phyloP scores from a whole-genome alignment of 1,140 invertebrate genomes.

The Procambarus clarkii region DNA sequence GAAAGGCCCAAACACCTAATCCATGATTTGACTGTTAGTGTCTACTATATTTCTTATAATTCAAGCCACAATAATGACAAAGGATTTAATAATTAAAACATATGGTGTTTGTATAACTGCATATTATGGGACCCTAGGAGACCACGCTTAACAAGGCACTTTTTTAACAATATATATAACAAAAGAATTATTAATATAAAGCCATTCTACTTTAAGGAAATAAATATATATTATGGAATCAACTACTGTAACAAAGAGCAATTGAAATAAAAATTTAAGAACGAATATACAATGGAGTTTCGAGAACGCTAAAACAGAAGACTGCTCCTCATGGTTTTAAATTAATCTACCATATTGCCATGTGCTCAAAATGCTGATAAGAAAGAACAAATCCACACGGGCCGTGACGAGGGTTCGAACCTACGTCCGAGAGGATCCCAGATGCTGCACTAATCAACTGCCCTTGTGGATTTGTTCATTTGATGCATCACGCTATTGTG shows the following conservation, averaged over 20 bases:
- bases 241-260: constrained; percentile 7
- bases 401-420: no score
- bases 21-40: no score
- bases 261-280: constrained; percentile 1
- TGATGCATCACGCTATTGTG: no score
- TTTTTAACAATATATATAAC: constrained; percentile 5
- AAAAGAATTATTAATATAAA: background rate
- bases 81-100: background rate
- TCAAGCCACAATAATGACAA: background rate
- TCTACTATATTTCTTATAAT: no score
- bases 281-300: background rate
- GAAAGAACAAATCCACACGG: no score
- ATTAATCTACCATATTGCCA: no score
- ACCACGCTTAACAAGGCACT: background rate
- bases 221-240: constrained; percentile 6
- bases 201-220: background rate
- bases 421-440: no score
- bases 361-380: no score
- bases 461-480: no score
- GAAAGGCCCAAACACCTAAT: no score
- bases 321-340: background rate
- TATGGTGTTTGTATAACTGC: background rate
- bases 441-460: no score
- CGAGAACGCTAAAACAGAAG: background rate
- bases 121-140: background rate